Base-by-base conservation (phyloP, 2,797 vertebrate species). In the Platalea minor region DNA sequence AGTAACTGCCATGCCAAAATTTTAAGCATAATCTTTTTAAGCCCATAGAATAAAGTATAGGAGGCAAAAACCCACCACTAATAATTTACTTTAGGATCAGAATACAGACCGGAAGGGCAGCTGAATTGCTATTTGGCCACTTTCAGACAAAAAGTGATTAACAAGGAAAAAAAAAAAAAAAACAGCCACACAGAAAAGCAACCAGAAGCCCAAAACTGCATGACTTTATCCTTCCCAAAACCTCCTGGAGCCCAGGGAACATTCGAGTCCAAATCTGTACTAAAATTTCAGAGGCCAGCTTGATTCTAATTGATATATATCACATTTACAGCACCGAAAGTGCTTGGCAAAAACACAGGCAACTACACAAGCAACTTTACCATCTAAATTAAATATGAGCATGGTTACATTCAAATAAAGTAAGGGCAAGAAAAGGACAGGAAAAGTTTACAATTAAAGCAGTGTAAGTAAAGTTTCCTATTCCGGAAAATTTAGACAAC, bases 401-500 rank as follows among this genome's bases (percentile, higher is more conserved):
- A 70, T 0, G 1, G 45, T 65, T 85, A 48, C 10, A 72, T 0
- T 57, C 46, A 91, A 94, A 61, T 87, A 39, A 57, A 87, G 45
- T 35, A 75, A 93, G 78, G 85, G 72, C 78, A 97, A 72, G 54
- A 24, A 94, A 89, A 93, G 68, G 72, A 85, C 91, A 89, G 91
- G 91, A 92, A 95, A 86, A 78, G 41, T 7, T 57, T 68, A 79
- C 77, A 75, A 82, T 85, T 87, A 80, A 54, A 91, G 68, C 50
- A 88, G 20, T 24, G 31, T n/a, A 89, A 94, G 72, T 68, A 57
- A 74, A 88, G 45, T 53, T 88, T 89, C 76, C 72, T 3, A 2
- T 88, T 95, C 81, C 9, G 11, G 73, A 85, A 93, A 92, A 85
- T 25, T 79, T 5, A 95, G 92, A 92, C 84, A 88, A 85, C 65